Percentiles rank a stretch among this genome's conserved stretches.
These are phyloP conservation scores for Drosophila burlai DNA, from an alignment of 1,140 invertebrate genomes.

Conservation along the genomic window DNA sequence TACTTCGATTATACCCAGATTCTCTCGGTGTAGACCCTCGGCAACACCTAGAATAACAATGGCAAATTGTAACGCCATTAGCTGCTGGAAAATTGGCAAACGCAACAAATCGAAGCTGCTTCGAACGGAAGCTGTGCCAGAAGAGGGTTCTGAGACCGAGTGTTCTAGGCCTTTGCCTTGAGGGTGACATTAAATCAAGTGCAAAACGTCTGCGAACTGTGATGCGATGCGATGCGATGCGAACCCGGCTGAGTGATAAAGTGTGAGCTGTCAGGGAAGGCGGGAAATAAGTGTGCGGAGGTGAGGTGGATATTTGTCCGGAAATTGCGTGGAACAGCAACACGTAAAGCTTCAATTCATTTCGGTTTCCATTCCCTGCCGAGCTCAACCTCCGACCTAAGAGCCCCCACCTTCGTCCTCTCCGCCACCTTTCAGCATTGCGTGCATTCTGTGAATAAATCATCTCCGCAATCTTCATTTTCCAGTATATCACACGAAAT, in stretches of 20 bases:
- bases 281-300: not conserved
- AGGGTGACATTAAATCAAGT: conserved; percentile 72
- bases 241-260: conserved; percentile 64
- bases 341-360: conserved; percentile 75
- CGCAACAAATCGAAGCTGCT: conserved; percentile 62
- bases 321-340: conserved; percentile 79
- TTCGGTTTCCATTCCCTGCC: conserved; percentile 32
- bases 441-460: conserved; percentile 70
- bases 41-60: conserved; percentile 68
- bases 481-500: conserved; percentile 36
- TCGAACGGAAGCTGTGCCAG: not conserved
- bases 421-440: conserved; percentile 22
- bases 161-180: conserved; percentile 18
- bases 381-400: not conserved
- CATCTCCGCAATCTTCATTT: conserved; percentile 64
- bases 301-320: conserved; percentile 52
- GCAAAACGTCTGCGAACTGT: conserved; percentile 71
- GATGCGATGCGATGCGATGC: conserved; percentile 74
- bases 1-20: not conserved
- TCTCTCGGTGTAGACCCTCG: conserved; percentile 15
- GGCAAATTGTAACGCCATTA: conserved; percentile 77
- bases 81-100: conserved; percentile 64
- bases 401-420: not conserved
- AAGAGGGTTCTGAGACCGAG: conserved; percentile 7
- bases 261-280: conserved; percentile 48